A percentile compares a stretch with the other conserved stretches of the same genome.
Evolutionary conservation across 2,113 vertebrate species (phyloP).

Genomic region (Xiphorhynchus elegans): DNA sequence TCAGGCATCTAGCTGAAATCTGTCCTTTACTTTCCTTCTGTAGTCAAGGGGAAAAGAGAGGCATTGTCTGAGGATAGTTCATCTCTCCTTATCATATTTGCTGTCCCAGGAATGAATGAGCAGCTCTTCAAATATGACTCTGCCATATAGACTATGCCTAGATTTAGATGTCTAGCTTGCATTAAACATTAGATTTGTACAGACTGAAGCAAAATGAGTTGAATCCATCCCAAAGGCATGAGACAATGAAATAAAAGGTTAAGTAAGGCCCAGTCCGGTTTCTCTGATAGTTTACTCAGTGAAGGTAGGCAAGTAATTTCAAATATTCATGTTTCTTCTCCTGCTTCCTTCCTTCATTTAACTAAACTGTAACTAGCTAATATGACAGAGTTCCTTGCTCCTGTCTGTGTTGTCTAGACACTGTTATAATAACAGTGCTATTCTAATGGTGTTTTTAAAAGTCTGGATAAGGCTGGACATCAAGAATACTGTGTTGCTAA

Average conservation of each 20-base stretch:
- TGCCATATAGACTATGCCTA: background rate
- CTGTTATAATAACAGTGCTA: background rate
- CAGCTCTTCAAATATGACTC: background rate
- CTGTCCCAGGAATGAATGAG: background rate
- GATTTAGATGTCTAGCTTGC: background rate
- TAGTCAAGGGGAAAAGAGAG: background rate
- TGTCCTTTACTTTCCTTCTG: background rate
- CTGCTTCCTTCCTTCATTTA: background rate
- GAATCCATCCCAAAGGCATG: background rate
- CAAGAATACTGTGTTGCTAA: background rate
- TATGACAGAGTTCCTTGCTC: background rate
- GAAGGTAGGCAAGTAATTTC: background rate
- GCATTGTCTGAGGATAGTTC: background rate
- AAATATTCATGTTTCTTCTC: background rate
- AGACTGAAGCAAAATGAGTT: background rate
- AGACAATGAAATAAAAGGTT: background rate
- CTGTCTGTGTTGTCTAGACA: background rate
- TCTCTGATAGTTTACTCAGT: background rate
- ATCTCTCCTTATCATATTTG: fast-evolving
- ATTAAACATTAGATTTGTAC: background rate
- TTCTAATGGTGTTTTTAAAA: background rate
- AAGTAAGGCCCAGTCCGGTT: background rate
- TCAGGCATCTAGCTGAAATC: background rate
- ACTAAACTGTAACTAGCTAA: background rate
- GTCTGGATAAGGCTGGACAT: background rate